phyloP scores from a whole-genome alignment of 1,140 invertebrate species.

The Sinella curviseta region DNA sequence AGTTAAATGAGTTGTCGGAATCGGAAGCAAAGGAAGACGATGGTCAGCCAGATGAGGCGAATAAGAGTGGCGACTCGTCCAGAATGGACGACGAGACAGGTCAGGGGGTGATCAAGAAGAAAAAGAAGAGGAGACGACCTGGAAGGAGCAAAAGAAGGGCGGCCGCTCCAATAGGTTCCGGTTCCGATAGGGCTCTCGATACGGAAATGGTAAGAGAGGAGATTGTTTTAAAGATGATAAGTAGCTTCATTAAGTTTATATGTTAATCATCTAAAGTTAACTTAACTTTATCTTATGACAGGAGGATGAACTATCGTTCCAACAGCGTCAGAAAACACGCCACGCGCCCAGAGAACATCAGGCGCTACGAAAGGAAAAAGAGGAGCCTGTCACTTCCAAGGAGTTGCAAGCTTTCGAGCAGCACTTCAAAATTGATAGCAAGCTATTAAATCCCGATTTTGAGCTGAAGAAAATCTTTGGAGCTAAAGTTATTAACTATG shows the following conservation, averaged over 20 bases:
- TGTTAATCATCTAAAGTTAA: constrained; percentile 24
- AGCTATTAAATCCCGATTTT: constrained; percentile 77
- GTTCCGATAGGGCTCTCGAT: constrained; percentile 62
- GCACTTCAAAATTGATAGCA: constrained; percentile 66
- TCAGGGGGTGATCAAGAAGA: constrained; percentile 60
- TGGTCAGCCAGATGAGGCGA: constrained; percentile 63
- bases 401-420: constrained; percentile 53
- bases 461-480: constrained; percentile 85
- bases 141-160: constrained; percentile 34
- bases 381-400: constrained; percentile 48
- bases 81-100: constrained; percentile 52
- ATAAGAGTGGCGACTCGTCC: constrained; percentile 54
- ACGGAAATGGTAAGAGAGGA: constrained; percentile 57
- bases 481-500: constrained; percentile 70
- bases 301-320: constrained; percentile 70
- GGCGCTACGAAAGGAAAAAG: constrained; percentile 50
- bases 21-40: constrained; percentile 72
- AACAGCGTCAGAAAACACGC: constrained; percentile 72
- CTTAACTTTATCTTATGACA: constrained; percentile 46
- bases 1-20: constrained; percentile 63
- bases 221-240: not conserved
- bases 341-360: constrained; percentile 58
- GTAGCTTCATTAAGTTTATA: not conserved
- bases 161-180: constrained; percentile 56
- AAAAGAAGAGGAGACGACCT: constrained; percentile 65